phyloP scores from a whole-genome alignment of 2,113 vertebrate genomes.

The Ia io region DNA sequence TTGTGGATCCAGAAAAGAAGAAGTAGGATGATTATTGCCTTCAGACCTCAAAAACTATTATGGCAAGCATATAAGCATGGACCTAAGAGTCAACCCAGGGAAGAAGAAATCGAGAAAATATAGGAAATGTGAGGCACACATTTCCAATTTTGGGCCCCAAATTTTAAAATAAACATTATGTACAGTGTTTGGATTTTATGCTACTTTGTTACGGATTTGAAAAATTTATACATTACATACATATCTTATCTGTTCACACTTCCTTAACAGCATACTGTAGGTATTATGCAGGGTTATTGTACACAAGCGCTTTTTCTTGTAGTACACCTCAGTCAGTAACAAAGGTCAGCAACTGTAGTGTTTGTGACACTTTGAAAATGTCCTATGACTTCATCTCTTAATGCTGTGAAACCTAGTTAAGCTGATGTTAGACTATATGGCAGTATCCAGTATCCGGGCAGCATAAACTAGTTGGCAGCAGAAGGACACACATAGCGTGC shows the following conservation, averaged over 20 bases:
- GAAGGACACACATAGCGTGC: background rate
- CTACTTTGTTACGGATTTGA: background rate
- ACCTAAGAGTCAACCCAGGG: background rate
- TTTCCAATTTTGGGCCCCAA: background rate
- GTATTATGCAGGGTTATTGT: background rate
- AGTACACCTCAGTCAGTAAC: background rate
- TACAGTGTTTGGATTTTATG: background rate
- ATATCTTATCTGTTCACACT: background rate
- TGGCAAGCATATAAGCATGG: background rate
- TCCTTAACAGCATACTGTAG: background rate
- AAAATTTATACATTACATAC: background rate
- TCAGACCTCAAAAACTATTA: background rate
- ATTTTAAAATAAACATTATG: background rate
- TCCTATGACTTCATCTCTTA: conserved; percentile 42
- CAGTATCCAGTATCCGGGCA: background rate
- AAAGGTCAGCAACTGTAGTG: background rate
- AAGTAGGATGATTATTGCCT: background rate
- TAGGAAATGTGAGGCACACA: background rate
- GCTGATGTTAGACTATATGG: background rate
- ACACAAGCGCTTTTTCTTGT: background rate
- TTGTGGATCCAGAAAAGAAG: background rate
- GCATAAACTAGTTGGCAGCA: background rate
- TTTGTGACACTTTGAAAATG: background rate
- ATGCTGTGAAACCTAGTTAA: background rate
- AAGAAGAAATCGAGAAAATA: background rate